Conservation (phyloP, 2,888 invertebrate genomes). For the Mesoligia furuncula region DNA sequence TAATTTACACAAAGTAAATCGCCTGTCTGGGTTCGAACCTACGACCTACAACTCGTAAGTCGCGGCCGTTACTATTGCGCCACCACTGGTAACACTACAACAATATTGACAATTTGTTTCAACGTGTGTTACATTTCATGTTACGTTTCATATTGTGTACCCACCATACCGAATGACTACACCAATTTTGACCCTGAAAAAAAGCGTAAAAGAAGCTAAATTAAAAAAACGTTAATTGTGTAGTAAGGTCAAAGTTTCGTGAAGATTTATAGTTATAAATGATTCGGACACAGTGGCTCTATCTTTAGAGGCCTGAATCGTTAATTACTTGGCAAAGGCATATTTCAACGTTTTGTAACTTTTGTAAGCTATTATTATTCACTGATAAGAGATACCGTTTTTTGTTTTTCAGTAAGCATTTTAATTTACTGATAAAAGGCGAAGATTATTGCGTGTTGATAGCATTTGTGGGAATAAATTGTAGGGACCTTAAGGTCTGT, state of each 20-base stretch:
- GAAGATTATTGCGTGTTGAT: constrained; percentile 17
- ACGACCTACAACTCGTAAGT: not conserved
- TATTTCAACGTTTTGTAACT: constrained; percentile 29
- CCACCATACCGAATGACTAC: not conserved
- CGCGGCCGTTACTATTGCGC: not conserved
- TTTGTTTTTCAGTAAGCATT: not conserved
- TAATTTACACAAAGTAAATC: not conserved
- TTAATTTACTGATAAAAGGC: not conserved
- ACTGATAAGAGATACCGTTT: constrained; percentile 19
- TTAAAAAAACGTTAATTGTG: not conserved
- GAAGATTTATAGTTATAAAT: constrained; percentile 48
- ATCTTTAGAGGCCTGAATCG: constrained; percentile 15
- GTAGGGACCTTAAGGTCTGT: not conserved
- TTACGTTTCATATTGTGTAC: not conserved
- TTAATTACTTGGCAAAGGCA: constrained; percentile 31
- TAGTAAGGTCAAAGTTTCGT: constrained; percentile 29
- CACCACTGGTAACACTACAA: not conserved
- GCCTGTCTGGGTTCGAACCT: not conserved
- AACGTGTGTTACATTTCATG: not conserved
- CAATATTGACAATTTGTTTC: not conserved
- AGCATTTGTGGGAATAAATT: not conserved
- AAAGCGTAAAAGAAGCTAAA: constrained; percentile 1
- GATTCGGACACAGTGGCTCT: constrained; percentile 27
- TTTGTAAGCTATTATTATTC: constrained; percentile 22
- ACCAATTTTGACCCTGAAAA: not conserved